Evolutionary conservation across 2,113 vertebrate species (phyloP).

Genomic region (Harpagus bidentatus): DNA sequence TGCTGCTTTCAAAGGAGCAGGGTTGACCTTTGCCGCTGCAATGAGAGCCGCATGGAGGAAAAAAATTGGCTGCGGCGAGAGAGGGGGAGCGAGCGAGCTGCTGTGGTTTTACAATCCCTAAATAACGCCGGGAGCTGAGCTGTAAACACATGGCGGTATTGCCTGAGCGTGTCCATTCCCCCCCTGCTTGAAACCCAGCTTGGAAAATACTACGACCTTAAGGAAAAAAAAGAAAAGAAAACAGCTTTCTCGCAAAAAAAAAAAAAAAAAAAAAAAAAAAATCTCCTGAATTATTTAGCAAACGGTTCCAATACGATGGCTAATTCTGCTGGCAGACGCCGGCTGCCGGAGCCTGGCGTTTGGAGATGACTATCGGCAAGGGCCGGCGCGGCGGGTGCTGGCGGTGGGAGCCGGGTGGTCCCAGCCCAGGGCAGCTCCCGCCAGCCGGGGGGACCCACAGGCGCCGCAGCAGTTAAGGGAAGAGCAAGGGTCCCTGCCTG

Average conservation of each 20-base stretch:
- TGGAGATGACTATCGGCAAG: neutral
- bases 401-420: neutral
- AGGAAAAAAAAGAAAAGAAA: neutral
- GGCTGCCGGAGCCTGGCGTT: neutral
- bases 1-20: conserved; percentile 51
- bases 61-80: conserved; percentile 39
- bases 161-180: neutral
- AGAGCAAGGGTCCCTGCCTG: neutral
- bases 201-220: conserved; percentile 12
- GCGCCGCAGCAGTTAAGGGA: neutral
- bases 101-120: conserved; percentile 62
- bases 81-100: neutral
- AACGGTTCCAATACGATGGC: neutral
- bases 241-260: neutral
- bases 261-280: neutral
- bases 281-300: conserved; percentile 61
- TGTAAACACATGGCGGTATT: conserved; percentile 19
- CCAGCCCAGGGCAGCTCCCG: neutral
- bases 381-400: neutral
- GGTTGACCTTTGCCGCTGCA: conserved; percentile 67
- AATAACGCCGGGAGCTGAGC: conserved; percentile 46
- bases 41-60: conserved; percentile 45
- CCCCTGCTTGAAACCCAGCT: neutral
- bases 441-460: neutral
- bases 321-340: conserved; percentile 26